Evolutionary conservation across 2,797 vertebrate genomes (phyloP), one percentile per base, ranked within the genome.

Genomic region (Phrynocephalus vlangalii): DNA sequence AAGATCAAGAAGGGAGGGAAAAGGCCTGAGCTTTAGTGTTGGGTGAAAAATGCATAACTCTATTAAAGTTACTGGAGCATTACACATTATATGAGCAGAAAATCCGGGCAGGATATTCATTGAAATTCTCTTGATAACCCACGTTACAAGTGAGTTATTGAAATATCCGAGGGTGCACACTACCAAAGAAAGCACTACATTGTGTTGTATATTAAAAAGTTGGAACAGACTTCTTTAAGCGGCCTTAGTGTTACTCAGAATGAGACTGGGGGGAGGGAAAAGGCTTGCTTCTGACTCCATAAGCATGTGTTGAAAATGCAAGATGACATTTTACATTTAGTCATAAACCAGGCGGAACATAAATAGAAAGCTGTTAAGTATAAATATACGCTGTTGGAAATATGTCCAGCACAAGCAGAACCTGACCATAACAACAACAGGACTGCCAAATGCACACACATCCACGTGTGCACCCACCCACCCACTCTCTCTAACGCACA

Each of bases 311-410:
- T 66, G 84, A 93, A 94, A 94, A 93, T 94, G 94, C 90, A 87
- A 80, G 67, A 86, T 91, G 87, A 85, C 92, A 91, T 85, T 93
- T 93, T 94, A 92, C 94, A 75, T 82, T 82, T 81, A 15, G n/a
- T 16, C 22, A 22, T 16, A 87, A 75, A 85, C 60, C 84, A 93
- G 89, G 87, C 93, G 94, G 80, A 95, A 83, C 79, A 91, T 88
- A 94, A 93, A 92, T 91, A 93, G 78, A 91, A 88, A 85, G 77
- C 90, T 70, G 88, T 91, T 88, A 92, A 94, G 92, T 93, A 82
- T 96, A 96, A 96, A 95, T 94, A 93, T 85, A 91, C 95, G 66
- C 87, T 84, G 90, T 94, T 94, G 92, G 92, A 94, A 96, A 94
- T 91, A 95, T 89, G 92, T 92, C 91, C 94, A 93, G 94, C 93